These are phyloP conservation scores for Charadrius vociferus DNA, from an alignment of 2,113 vertebrate genomes.

Conservation along the genomic window DNA sequence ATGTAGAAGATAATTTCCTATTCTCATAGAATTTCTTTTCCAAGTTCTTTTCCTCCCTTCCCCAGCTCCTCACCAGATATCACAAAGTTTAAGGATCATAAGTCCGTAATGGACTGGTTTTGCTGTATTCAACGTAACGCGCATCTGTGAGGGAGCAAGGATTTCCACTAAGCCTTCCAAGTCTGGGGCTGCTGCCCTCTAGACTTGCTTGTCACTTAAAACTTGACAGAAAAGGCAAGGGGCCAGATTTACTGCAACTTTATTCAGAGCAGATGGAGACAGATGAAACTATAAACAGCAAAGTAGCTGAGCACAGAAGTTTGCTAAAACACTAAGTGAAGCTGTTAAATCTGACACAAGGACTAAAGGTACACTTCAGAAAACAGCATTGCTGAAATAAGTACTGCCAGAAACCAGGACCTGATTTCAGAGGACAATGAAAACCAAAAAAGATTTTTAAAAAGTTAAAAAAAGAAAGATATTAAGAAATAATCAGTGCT, in stretches of 20 bases:
- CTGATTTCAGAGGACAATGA: background rate
- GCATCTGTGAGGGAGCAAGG: background rate
- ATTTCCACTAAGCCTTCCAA: background rate
- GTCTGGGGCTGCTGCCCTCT: background rate
- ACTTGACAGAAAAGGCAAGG: background rate
- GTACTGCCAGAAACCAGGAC: background rate
- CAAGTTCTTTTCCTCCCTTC: background rate
- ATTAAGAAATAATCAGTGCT: background rate
- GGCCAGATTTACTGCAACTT: conserved; percentile 16
- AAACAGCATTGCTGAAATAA: background rate
- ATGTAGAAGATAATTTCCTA: background rate
- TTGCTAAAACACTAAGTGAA: conserved; percentile 43
- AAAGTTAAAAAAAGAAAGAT: background rate
- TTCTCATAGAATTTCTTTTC: background rate
- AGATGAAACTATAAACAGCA: conserved; percentile 50
- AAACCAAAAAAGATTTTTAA: background rate
- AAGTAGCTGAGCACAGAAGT: conserved; percentile 17
- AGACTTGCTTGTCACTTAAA: background rate
- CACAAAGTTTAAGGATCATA: background rate
- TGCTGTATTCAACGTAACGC: background rate
- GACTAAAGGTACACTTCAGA: background rate
- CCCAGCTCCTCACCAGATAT: background rate
- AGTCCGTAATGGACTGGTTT: background rate
- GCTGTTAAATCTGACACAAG: conserved; percentile 36
- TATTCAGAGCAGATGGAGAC: conserved; percentile 25